A percentile compares a stretch with the other conserved stretches of the same genome.
phyloP scores from a whole-genome alignment of 2,113 vertebrate species.

The Crotalus horridus region DNA sequence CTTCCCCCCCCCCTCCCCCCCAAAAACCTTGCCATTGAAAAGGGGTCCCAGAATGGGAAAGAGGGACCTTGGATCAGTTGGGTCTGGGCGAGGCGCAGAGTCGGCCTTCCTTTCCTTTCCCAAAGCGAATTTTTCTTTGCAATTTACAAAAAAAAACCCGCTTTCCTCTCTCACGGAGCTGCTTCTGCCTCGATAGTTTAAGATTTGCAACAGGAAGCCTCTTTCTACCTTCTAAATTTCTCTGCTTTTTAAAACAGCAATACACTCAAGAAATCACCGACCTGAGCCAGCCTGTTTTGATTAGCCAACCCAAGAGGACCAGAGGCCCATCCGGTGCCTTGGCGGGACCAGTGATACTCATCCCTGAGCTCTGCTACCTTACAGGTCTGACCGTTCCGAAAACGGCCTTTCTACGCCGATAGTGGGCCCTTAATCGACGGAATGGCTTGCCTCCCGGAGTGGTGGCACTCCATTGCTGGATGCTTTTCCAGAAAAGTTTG shows the following conservation, averaged over 20 bases:
- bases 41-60: too few relatives aligned
- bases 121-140: background rate
- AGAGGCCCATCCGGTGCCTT: conserved; percentile 63
- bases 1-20: too few relatives aligned
- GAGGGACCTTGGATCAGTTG: background rate
- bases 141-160: too few relatives aligned
- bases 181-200: background rate
- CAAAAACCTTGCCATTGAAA: background rate
- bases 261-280: conserved; percentile 85
- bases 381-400: conserved; percentile 75
- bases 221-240: background rate
- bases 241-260: conserved; percentile 72
- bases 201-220: background rate
- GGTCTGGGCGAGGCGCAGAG: background rate
- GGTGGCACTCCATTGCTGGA: background rate
- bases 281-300: conserved; percentile 80
- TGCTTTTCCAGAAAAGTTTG: background rate
- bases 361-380: conserved; percentile 91
- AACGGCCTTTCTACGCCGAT: background rate
- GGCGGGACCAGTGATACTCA: conserved; percentile 77
- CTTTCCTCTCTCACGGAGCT: background rate
- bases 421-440: background rate
- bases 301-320: conserved; percentile 78
- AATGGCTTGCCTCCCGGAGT: background rate
- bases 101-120: background rate